Conservation (phyloP, 37 sponge, comb jelly and placozoan genomes). For the Diacarnus erythraeanus region DNA sequence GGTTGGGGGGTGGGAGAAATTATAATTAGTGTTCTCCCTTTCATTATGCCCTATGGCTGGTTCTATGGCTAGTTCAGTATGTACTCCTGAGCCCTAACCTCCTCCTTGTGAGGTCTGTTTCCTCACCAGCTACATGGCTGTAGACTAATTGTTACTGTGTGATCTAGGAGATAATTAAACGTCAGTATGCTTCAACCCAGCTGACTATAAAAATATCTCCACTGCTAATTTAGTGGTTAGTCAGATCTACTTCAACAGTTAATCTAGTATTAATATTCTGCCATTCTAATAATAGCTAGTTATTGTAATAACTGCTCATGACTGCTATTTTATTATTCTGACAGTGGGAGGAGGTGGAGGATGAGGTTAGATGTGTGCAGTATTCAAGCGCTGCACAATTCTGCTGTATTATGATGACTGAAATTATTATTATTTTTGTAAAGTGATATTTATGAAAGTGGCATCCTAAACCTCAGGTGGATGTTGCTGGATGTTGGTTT, state of each 20-base stretch:
- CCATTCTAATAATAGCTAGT: background rate
- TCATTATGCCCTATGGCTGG: no score
- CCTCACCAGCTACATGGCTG: no score
- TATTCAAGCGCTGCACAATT: background rate
- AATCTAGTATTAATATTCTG: background rate
- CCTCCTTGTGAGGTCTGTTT: no score
- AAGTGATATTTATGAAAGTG: background rate
- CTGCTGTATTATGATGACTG: background rate
- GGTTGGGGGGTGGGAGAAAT: no score
- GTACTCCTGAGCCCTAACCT: no score
- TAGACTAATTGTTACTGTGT: no score
- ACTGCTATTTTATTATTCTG: constrained; percentile 3
- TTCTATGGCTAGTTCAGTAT: no score
- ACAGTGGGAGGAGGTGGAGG: constrained; percentile 54
- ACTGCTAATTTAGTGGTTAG: background rate
- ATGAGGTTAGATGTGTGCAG: constrained; percentile 58
- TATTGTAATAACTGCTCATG: no score
- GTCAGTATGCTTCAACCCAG: no score
- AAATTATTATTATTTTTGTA: no score
- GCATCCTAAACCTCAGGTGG: background rate
- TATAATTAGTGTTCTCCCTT: no score
- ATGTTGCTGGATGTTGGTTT: background rate
- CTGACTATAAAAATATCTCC: background rate
- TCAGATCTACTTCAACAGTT: background rate
- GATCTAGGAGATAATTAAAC: no score